Conservation (phyloP, 2,113 vertebrate species). For the Oenanthe oenanthe region DNA sequence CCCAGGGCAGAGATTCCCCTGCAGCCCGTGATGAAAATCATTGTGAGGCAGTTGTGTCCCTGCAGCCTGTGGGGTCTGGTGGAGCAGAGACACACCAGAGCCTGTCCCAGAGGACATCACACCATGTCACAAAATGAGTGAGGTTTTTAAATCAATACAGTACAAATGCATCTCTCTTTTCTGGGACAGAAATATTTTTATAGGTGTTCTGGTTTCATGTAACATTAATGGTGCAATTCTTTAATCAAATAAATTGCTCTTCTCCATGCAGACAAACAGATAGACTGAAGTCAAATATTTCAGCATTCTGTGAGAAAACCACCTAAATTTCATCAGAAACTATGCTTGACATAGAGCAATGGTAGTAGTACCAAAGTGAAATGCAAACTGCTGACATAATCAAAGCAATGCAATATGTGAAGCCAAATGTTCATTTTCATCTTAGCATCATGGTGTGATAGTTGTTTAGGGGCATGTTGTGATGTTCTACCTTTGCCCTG, state of each 20-base stretch:
- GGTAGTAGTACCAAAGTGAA: background rate
- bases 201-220: background rate
- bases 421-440: background rate
- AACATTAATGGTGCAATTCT: background rate
- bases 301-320: background rate
- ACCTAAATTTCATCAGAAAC: background rate
- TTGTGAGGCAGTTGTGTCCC: background rate
- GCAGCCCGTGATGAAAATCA: background rate
- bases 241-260: background rate
- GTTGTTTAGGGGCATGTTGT: background rate
- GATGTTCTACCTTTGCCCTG: background rate
- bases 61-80: background rate
- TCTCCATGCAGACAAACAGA: slow-evolving; percentile 8
- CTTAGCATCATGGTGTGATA: background rate
- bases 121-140: background rate
- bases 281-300: background rate
- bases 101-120: background rate
- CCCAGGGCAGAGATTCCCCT: background rate
- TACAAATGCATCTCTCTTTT: background rate
- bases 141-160: background rate
- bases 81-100: background rate
- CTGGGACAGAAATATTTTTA: background rate
- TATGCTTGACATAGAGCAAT: background rate
- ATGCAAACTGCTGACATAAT: background rate
- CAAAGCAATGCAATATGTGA: background rate